Evolutionary conservation across 2,113 vertebrate species (phyloP).

Genomic region (Pseudorhombus dupliciocellatus): DNA sequence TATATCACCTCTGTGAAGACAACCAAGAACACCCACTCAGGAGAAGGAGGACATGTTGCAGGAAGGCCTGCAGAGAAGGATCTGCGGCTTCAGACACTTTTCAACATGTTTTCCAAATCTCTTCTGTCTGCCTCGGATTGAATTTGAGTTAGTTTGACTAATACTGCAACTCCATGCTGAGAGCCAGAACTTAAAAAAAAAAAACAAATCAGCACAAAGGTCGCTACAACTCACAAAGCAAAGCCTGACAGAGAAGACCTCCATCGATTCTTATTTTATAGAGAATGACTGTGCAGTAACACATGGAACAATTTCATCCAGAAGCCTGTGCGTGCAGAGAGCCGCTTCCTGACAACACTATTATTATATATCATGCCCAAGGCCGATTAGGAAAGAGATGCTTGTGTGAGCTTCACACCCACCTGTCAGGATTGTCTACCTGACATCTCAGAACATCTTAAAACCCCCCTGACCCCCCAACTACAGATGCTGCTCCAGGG

Average conservation of each 20-base stretch:
- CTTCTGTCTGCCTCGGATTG: background rate
- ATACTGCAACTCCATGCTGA: no score
- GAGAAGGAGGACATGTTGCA: background rate
- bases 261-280: background rate
- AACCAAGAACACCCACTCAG: conserved; percentile 11
- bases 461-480: conserved; percentile 4
- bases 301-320: no score
- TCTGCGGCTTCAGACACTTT: background rate
- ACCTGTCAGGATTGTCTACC: conserved; percentile 25
- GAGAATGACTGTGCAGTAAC: background rate
- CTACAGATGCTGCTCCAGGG: conserved; percentile 25
- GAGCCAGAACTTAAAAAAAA: no score
- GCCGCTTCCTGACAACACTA: conserved; percentile 7
- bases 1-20: conserved; percentile 7
- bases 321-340: conserved; percentile 3
- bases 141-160: background rate
- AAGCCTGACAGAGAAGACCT: background rate
- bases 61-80: background rate
- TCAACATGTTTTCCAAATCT: background rate
- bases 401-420: conserved; percentile 46
- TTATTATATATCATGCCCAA: conserved; percentile 41
- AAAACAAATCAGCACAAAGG: no score
- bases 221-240: background rate
- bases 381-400: conserved; percentile 35
- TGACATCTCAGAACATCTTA: no score